Conservation (phyloP, 35 echinoderm and acorn worm genomes). For the Chiridota heheva region DNA sequence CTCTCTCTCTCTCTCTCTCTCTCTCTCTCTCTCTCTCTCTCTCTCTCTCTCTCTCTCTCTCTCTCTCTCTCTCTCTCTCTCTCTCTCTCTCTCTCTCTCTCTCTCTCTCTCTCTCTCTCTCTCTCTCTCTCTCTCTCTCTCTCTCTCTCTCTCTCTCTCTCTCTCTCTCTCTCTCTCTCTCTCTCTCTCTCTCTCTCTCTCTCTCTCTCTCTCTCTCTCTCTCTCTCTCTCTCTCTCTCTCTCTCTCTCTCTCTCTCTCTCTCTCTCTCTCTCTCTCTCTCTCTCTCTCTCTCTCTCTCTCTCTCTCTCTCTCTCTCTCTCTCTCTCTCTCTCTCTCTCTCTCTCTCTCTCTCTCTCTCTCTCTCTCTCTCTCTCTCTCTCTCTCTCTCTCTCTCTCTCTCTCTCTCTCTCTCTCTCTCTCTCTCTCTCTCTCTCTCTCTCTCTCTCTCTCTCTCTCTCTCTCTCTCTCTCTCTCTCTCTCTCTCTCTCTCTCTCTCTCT, state of each 20-base stretch:
- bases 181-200: constrained; percentile 49
- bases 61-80: constrained; percentile 49
- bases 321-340: constrained; percentile 49
- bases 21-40: constrained; percentile 49
- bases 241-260: constrained; percentile 49
- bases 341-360: constrained; percentile 49
- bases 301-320: constrained; percentile 49
- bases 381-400: constrained; percentile 49
- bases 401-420: constrained; percentile 49
- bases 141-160: constrained; percentile 49
- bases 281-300: constrained; percentile 49
- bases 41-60: constrained; percentile 49
- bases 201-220: constrained; percentile 49
- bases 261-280: constrained; percentile 49
- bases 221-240: constrained; percentile 49
- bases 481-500: constrained; percentile 49
- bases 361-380: constrained; percentile 49
- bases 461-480: constrained; percentile 49
- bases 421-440: constrained; percentile 49
- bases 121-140: constrained; percentile 45
- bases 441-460: constrained; percentile 49
- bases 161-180: constrained; percentile 49
- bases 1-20: constrained; percentile 49
- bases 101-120: constrained; percentile 49
- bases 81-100: constrained; percentile 49